Evolutionary conservation across 2,797 vertebrate species (phyloP).

Genomic region (Botia kubotai): DNA sequence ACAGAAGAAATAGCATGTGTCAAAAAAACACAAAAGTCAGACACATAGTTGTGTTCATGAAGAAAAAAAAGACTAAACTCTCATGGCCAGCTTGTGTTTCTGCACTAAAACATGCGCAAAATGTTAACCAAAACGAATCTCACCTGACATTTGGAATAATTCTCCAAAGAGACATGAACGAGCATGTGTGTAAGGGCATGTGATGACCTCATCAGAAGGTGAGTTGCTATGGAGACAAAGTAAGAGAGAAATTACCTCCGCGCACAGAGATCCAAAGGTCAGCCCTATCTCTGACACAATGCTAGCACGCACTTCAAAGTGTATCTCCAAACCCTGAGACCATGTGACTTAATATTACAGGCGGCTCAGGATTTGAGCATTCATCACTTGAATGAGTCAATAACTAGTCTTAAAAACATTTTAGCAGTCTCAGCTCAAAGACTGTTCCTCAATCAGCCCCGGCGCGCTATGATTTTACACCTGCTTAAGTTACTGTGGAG

Average conservation of each 20-base stretch:
- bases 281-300: conserved; percentile 22
- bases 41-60: too few relatives aligned
- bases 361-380: conserved; percentile 6
- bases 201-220: conserved; percentile 40
- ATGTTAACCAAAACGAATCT: conserved; percentile 28
- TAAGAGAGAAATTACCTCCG: conserved; percentile 51
- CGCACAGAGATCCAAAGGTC: conserved; percentile 43
- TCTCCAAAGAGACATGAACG: conserved; percentile 21
- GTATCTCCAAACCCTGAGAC: conserved; percentile 4
- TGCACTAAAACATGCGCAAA: conserved; percentile 20
- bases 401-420: neutral
- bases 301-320: conserved; percentile 33
- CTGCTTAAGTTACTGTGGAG: neutral
- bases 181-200: conserved; percentile 20
- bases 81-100: conserved; percentile 25
- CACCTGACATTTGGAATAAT: conserved; percentile 26
- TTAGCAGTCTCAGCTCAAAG: conserved; percentile 5
- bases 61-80: conserved; percentile 30
- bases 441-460: neutral
- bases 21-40: conserved; percentile 1
- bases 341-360: conserved; percentile 10
- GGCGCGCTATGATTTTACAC: conserved; percentile 5
- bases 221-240: conserved; percentile 53
- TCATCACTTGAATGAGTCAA: conserved; percentile 32
- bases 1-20: neutral